These are phyloP conservation scores for Olivierus martensii DNA, from an alignment of 1,140 invertebrate species.

Conservation along the genomic window DNA sequence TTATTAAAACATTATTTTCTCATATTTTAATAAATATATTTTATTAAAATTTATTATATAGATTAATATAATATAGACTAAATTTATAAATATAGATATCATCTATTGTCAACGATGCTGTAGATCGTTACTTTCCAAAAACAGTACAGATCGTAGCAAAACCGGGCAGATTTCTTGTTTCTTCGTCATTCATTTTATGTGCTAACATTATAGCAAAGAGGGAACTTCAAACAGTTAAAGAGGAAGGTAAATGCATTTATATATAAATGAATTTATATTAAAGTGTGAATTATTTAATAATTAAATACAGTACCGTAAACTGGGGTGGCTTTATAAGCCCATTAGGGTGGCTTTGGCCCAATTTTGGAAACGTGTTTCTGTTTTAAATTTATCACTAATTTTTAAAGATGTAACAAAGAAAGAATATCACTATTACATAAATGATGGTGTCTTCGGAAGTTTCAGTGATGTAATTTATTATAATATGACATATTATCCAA, in stretches of 20 bases:
- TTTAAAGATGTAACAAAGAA: conserved; percentile 8
- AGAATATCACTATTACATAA: conserved; percentile 71
- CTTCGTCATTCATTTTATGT: conserved; percentile 81
- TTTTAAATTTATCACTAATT: no score
- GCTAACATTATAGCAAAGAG: conserved; percentile 73
- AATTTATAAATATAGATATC: conserved; percentile 55
- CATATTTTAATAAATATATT: no score
- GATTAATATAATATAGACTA: no score
- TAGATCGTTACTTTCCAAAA: conserved; percentile 63
- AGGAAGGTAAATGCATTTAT: no score
- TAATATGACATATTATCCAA: conserved; percentile 57
- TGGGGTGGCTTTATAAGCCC: no score
- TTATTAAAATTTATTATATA: no score
- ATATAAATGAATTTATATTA: no score
- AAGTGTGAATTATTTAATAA: no score
- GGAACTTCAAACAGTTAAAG: conserved; percentile 32
- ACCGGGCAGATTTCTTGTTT: conserved; percentile 69
- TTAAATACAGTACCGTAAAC: no score
- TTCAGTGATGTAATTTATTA: conserved; percentile 95
- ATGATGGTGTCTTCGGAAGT: conserved; percentile 95
- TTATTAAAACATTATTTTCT: no score
- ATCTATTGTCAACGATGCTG: conserved; percentile 50
- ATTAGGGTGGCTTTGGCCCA: no score
- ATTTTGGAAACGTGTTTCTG: no score
- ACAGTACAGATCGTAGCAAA: conserved; percentile 85